phyloP scores from a whole-genome alignment of 2,888 invertebrate genomes.

The Phragmatobia fuliginosa region DNA sequence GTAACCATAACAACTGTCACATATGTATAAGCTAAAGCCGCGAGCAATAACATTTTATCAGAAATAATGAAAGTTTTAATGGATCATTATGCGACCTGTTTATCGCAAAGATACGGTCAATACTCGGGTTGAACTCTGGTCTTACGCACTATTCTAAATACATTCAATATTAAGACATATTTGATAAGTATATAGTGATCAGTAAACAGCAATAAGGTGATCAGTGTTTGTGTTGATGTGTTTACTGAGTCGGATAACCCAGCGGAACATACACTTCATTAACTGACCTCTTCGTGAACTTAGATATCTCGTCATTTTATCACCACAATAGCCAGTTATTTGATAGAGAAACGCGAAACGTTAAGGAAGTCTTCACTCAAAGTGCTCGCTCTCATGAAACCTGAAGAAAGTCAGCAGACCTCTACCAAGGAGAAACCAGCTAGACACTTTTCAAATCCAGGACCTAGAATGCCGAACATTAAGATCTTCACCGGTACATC shows the following conservation, averaged over 20 bases:
- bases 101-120: constrained; percentile 49
- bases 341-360: constrained; percentile 54
- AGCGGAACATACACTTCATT: constrained; percentile 64
- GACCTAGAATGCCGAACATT: constrained; percentile 97
- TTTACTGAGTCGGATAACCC: constrained; percentile 59
- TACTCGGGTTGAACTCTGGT: constrained; percentile 34
- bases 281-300: constrained; percentile 76
- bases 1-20: constrained; percentile 51
- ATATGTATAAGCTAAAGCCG: constrained; percentile 32
- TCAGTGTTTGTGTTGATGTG: constrained; percentile 44
- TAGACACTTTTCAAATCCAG: constrained; percentile 58
- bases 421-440: constrained; percentile 41
- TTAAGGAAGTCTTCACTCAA: constrained; percentile 59
- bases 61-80: constrained; percentile 52
- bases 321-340: constrained; percentile 67
- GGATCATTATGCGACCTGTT: constrained; percentile 45
- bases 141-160: constrained; percentile 30
- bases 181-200: constrained; percentile 22
- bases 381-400: constrained; percentile 68
- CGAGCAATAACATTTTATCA: constrained; percentile 39
- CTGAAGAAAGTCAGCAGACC: constrained; percentile 58
- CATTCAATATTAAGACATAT: constrained; percentile 35
- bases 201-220: constrained; percentile 35
- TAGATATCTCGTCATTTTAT: constrained; percentile 70
- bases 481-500: constrained; percentile 99